Conservation (phyloP, 2,113 vertebrate genomes). For the Aegithalos caudatus region DNA sequence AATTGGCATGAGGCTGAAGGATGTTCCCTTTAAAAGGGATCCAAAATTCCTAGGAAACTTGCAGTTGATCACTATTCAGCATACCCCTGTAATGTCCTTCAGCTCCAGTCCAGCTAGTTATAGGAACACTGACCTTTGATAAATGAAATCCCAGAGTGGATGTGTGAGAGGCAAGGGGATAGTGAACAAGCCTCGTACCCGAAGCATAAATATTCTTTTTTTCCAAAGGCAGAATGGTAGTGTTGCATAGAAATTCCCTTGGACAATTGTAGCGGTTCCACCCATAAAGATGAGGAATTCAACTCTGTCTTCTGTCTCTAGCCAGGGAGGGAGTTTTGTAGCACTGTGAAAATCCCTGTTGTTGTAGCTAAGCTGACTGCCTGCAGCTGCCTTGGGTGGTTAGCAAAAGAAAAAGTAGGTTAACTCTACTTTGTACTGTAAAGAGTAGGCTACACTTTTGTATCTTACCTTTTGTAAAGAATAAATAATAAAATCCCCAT, state of each 20-base stretch:
- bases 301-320: background rate
- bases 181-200: background rate
- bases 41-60: background rate
- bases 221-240: background rate
- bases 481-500: background rate
- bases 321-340: background rate
- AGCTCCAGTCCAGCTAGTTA: background rate
- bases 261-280: background rate
- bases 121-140: background rate
- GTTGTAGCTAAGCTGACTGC: background rate
- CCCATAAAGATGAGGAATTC: background rate
- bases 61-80: background rate
- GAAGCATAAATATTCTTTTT: background rate
- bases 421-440: background rate
- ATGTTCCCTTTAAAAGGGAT: background rate
- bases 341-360: background rate
- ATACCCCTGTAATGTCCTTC: background rate
- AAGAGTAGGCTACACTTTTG: background rate
- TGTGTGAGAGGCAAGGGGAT: background rate
- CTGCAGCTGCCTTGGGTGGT: background rate
- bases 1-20: background rate
- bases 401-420: background rate
- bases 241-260: background rate
- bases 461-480: background rate
- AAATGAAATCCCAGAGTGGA: background rate